A percentile compares a stretch with the other conserved stretches of the same genome.
Conservation (phyloP, 2,888 invertebrate species). For the Eutolmus rufibarbis region DNA sequence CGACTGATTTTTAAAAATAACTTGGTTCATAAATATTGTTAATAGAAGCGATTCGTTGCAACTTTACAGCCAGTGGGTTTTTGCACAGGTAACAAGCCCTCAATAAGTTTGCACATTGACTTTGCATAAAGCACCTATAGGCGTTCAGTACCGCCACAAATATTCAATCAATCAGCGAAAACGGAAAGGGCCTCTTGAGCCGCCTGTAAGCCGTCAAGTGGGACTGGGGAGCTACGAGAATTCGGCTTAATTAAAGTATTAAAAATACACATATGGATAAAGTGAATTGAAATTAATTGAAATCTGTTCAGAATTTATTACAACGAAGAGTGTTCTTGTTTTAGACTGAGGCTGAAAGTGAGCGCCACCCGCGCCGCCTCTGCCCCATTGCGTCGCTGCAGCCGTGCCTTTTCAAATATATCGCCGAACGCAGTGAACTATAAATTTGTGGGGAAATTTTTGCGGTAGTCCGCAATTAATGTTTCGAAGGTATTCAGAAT, state of each 20-base stretch:
- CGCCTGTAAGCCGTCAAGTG: background rate
- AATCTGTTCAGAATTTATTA: slow-evolving; percentile 6
- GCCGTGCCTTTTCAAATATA: slow-evolving; percentile 13
- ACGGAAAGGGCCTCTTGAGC: background rate
- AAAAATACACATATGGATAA: background rate
- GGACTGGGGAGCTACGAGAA: background rate
- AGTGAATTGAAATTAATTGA: background rate
- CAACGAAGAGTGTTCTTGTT: background rate
- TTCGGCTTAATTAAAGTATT: slow-evolving; percentile 6
- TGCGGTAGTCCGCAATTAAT: slow-evolving; percentile 30
- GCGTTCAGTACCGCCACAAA: background rate
- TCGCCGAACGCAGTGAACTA: background rate
- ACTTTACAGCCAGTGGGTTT: background rate
- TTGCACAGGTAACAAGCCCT: background rate
- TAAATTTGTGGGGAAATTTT: slow-evolving; percentile 16
- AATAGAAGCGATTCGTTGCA: background rate
- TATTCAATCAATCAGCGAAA: background rate
- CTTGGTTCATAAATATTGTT: background rate
- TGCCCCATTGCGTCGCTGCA: background rate
- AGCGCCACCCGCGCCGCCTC: background rate
- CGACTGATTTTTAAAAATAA: background rate
- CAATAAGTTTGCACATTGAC: background rate
- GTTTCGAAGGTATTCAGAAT: slow-evolving; percentile 29
- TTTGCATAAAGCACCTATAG: background rate
- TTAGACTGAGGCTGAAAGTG: background rate